Conservation (phyloP, 2,888 invertebrate species). For the Anoplius nigerrimus region DNA sequence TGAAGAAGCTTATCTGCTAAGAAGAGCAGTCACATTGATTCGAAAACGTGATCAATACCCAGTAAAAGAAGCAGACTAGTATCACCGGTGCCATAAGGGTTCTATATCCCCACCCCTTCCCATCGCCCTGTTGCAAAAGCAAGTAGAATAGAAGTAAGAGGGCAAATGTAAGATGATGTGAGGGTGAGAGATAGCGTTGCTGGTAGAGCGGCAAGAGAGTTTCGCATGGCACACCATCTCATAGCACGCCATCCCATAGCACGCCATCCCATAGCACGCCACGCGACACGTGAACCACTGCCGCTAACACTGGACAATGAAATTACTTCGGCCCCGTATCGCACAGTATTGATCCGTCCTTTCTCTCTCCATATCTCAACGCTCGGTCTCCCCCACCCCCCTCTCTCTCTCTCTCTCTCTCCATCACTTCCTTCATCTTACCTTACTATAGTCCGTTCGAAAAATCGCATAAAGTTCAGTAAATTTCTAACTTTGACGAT, state of each 20-base stretch:
- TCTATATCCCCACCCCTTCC: slow-evolving; percentile 23
- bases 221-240: too few species aligned
- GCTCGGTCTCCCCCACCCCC: too few species aligned
- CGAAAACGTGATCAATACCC: slow-evolving; percentile 64
- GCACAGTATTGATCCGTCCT: slow-evolving; percentile 65
- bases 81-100: slow-evolving; percentile 59
- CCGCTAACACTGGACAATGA: slow-evolving; percentile 70
- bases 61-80: slow-evolving; percentile 54
- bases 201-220: too few species aligned
- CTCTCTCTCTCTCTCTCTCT: slow-evolving; percentile 23
- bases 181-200: slow-evolving; percentile 38
- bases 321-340: slow-evolving; percentile 68
- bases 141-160: slow-evolving; percentile 23
- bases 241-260: slow-evolving; percentile 31
- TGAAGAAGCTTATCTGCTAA: slow-evolving; percentile 55
- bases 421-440: slow-evolving; percentile 13
- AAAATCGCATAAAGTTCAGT: too few species aligned
- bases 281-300: slow-evolving; percentile 67
- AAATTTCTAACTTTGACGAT: too few species aligned
- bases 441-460: slow-evolving; percentile 12
- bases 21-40: slow-evolving; percentile 64
- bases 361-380: slow-evolving; percentile 41
- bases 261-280: slow-evolving; percentile 56
- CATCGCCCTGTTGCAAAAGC: background rate
- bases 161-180: slow-evolving; percentile 25